Percentiles rank a stretch among this genome's conserved stretches.
These are phyloP conservation scores for Papilio dardanus DNA, from an alignment of 1,140 invertebrate species.

Conservation along the genomic window DNA sequence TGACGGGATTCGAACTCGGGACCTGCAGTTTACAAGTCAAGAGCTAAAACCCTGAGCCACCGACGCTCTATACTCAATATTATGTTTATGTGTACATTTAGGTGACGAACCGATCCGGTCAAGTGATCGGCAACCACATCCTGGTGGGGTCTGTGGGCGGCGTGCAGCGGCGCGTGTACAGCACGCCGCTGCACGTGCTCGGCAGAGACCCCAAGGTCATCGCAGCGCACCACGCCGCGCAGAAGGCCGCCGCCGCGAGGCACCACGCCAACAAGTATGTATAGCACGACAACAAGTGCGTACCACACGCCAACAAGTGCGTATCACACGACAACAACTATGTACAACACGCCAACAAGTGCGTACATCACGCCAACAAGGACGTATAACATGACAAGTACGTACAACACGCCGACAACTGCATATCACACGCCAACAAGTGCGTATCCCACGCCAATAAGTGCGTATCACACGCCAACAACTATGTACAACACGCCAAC, in stretches of 20 bases:
- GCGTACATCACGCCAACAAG: neutral
- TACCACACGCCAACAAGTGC: neutral
- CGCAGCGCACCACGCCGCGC: slow-evolving; percentile 52
- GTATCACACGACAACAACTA: neutral
- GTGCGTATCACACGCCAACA: no score
- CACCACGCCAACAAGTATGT: no score
- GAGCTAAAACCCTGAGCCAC: no score
- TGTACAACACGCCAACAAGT: neutral
- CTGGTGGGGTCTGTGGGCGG: slow-evolving; percentile 64
- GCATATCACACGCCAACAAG: slow-evolving; percentile 39
- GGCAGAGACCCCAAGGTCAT: slow-evolving; percentile 69
- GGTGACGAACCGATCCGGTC: slow-evolving; percentile 79
- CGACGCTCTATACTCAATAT: no score
- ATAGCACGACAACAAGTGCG: neutral
- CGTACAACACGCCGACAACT: no score
- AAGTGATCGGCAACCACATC: slow-evolving; percentile 81
- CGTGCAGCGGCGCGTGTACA: slow-evolving; percentile 56
- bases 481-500: no score
- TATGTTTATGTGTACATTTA: no score
- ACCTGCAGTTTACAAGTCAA: no score
- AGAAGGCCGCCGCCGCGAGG: neutral
- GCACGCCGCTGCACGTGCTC: slow-evolving; percentile 73
- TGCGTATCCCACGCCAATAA: neutral
- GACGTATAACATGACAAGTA: no score
- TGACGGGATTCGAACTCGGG: no score